Base-by-base conservation (phyloP, 2,797 vertebrate species). In the Hippoglossus hippoglossus region DNA sequence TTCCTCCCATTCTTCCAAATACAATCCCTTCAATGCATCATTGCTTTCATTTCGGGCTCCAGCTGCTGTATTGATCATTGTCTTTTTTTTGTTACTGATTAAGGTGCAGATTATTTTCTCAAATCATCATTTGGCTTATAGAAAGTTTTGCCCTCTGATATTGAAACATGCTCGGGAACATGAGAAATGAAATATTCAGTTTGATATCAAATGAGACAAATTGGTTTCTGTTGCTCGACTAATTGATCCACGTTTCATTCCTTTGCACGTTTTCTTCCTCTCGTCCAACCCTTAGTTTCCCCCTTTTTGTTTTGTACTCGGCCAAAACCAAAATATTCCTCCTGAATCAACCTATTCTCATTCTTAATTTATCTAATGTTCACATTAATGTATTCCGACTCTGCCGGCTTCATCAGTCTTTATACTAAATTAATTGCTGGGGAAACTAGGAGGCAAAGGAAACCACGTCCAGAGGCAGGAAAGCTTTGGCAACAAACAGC, bases 361-460 rank as follows among this genome's bases (percentile, higher is more conserved):
- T 50, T 57, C 3, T 15, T 72, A 39, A 71, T 80, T 82, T 1
- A 67, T 77, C 51, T 67, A 19, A 63, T 71, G 55, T 81, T 75
- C 72, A 73, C 73, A 50, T 66, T 64, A 61, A 44, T 81, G 56
- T 75, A 59, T 73, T 79, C 53, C 13, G 21, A 47, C 49, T 58
- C 34, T 47, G 46, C 25, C 28, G 18, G 36, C 54, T 46, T 71
- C 73, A 77, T 88, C 63, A 62, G 25, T 82, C 79, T 80, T 80
- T 65, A 63, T 69, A 70, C 19, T 66, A 50, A 80, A 88, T 77
- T 79, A 82, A 88, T 77, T 73, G 71, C 57, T 50, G 44, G 12
- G 12, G 66, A 77, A 82, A 81, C 59, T 18, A 59, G 61, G 3
- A 56, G 59, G 54, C 10, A 25, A 39, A 61, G 44, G 70, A 60